Base-by-base conservation (phyloP, 2,113 vertebrate genomes). In the Heloderma charlesbogerti region DNA sequence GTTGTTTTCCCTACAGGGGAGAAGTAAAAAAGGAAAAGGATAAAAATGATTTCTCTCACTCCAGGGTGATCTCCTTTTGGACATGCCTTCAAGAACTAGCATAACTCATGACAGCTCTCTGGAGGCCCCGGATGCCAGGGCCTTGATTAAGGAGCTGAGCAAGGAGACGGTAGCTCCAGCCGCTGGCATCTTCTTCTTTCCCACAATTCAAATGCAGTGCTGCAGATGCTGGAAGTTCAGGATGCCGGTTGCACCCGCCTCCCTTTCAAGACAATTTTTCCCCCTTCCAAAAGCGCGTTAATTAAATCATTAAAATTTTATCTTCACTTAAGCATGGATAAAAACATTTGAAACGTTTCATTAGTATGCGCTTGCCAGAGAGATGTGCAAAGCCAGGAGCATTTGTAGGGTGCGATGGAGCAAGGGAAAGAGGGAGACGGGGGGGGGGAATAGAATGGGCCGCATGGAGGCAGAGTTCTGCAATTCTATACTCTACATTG, bases 241-340 rank as follows among this genome's bases (percentile, higher is more conserved):
- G 86, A 94, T 12, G 51, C 51, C 81, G 40, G 72, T 51, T 79
- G 81, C 89, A 79, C 75, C 84, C 0, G 0, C 89, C 92, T 96
- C 51, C 40, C 20, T 34, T 93, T 94, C 92, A 91, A 94, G 84
- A 0, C 95, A 93, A 95, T 94, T 94, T 95, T 96, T 89, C 51
- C 51, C 9, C 8, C 22, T 95, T 91, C 92, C 88, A 88, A 82
- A 92, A 92, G 95, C 95, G 96, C 92, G 94, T 96, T 97, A 97
- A 97, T 98, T 97, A 97, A 97, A 98, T 97, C 97, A 97, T 97
- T 97, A 97, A 97, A 97, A 94, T 97, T 97, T 97, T 97, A 97
- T 97, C 97, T 95, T 96, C 95, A 81, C 96, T 97, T 97, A 97
- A 94, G 96, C 94, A 92, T 90, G 95, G 96, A 96, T 97, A 96